These are phyloP conservation scores for Puffinus mauretanicus DNA, from an alignment of 2,113 vertebrate species.

Conservation along the genomic window DNA sequence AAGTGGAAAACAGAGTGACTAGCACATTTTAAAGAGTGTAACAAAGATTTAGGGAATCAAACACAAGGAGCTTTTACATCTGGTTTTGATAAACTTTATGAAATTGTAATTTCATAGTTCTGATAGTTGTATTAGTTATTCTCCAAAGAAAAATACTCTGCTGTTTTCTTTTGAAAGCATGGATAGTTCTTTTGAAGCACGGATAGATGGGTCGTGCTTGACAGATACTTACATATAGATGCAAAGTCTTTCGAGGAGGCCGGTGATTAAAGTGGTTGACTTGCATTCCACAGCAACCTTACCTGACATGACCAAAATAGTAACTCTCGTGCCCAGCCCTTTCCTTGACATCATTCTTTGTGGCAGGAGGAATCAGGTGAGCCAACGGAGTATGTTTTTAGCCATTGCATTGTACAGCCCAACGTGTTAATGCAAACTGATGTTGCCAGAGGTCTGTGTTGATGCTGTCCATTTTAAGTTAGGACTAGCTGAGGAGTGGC, in stretches of 20 bases:
- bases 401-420: not conserved
- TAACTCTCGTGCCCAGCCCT: not conserved
- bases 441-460: not conserved
- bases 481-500: not conserved
- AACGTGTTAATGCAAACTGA: not conserved
- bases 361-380: conserved; percentile 1
- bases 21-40: not conserved
- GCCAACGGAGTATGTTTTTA: not conserved
- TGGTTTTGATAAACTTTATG: not conserved
- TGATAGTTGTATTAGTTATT: not conserved
- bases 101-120: not conserved
- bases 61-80: not conserved
- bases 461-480: not conserved
- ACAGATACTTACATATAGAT: not conserved
- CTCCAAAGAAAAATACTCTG: not conserved
- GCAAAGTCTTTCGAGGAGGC: not conserved
- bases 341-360: not conserved
- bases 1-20: not conserved
- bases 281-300: not conserved
- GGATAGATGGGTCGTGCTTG: not conserved
- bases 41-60: not conserved
- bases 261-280: not conserved
- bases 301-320: not conserved
- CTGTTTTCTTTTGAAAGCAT: not conserved
- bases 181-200: not conserved